Evolutionary conservation across 1,140 invertebrate genomes (phyloP), one percentile per base, ranked within the genome.

Genomic region (Diprion similis): DNA sequence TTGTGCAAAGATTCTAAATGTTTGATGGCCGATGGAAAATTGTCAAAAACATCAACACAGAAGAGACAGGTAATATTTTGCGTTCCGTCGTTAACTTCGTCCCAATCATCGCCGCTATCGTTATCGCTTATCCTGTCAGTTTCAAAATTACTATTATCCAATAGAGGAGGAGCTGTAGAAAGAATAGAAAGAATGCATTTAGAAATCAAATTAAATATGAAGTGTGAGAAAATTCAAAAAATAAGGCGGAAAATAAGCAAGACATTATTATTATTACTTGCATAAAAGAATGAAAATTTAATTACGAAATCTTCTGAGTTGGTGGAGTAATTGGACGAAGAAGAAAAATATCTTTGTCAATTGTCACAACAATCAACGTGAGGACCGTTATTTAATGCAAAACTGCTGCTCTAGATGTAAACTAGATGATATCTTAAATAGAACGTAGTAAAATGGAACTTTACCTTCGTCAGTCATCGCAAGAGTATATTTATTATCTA

Each of bases 1-100:
- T 89, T 89, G 80, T 97, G 96, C 6, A 74, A 71, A 2, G 80
- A 78, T 48, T 83, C 79, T 66, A 91, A 88, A 77, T 93, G 92
- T 8, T 85, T 78, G 45, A 91, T 83, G 8, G 89, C 83, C 48
- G 82, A 81, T 10, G 81, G 74, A 64, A 89, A 86, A 51, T 82
- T 85, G 11, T 78, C 76, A 51, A 87, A 86, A 45, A 78, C 82
- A 68, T 87, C 79, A 17, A 81, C 76, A 79, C 92, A 93, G 79
- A 93, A 92, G 13, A 93, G 81, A 80, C 92, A 93, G 19, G 77
- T 77, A 17, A 88, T 80, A 10, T 80, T 66, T 9, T 85, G 75
- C 8, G 77, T 78, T 73, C 86, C 85, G 10, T 85, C 83, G 69
- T 87, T 85, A 45, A 86, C 78, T 81, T 91, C 90, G 46, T 89